phyloP scores from a whole-genome alignment of 1,140 invertebrate genomes.

The Formica selysi region DNA sequence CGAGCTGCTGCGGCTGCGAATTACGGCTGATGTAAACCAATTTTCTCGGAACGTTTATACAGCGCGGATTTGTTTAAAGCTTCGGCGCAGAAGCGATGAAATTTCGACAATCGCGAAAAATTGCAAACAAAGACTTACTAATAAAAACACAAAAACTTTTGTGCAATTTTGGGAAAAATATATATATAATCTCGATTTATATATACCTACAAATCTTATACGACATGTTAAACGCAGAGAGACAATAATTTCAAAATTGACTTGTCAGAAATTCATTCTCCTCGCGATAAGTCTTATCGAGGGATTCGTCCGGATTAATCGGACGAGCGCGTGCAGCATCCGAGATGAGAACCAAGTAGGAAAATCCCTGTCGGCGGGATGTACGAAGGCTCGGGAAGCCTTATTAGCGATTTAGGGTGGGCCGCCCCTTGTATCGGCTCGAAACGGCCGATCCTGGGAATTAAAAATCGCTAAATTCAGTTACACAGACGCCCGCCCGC shows the following conservation, averaged over 20 bases:
- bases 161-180: not conserved
- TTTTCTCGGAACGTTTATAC: constrained; percentile 67
- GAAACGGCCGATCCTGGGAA: constrained; percentile 76
- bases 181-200: not conserved
- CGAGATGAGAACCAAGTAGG: constrained; percentile 80
- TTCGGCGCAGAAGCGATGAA: not conserved
- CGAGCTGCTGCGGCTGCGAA: constrained; percentile 71
- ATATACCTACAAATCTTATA: not conserved
- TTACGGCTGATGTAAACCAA: constrained; percentile 72
- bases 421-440: constrained; percentile 76
- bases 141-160: not conserved
- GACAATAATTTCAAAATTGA: constrained; percentile 14
- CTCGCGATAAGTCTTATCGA: constrained; percentile 42
- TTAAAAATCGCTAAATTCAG: constrained; percentile 85
- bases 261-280: constrained; percentile 12
- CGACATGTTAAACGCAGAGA: no score
- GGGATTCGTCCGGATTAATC: constrained; percentile 59
- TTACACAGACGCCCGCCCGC: constrained; percentile 77
- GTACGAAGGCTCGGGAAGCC: constrained; percentile 82
- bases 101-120: not conserved
- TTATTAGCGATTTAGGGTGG: constrained; percentile 84
- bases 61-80: constrained; percentile 59
- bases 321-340: constrained; percentile 46
- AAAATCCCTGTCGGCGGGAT: constrained; percentile 82
- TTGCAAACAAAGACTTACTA: not conserved